phyloP scores from a whole-genome alignment of 2,888 invertebrate genomes.

The Diarsia brunnea region DNA sequence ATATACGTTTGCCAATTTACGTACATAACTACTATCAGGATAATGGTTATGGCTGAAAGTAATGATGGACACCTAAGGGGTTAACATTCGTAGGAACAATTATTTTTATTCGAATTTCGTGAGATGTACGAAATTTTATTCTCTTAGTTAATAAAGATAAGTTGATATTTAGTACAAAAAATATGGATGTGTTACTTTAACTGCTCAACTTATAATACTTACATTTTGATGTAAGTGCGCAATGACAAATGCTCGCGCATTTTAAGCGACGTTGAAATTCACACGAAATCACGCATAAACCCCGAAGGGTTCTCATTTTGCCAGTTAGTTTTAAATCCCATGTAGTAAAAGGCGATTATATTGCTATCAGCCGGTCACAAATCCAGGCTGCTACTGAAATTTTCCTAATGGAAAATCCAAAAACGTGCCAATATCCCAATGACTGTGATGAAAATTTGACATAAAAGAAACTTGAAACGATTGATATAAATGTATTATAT shows the following conservation, averaged over 20 bases:
- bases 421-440: too few species aligned
- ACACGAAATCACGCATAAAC: too few species aligned
- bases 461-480: too few species aligned
- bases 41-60: constrained; percentile 57
- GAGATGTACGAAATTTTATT: not conserved
- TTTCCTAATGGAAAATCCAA: too few species aligned
- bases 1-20: constrained; percentile 63
- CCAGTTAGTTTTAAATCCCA: too few species aligned
- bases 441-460: too few species aligned
- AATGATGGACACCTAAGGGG: constrained; percentile 46
- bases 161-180: not conserved
- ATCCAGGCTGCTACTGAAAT: too few species aligned
- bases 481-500: too few species aligned
- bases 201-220: not conserved
- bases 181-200: not conserved
- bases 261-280: not conserved
- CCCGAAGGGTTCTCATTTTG: too few species aligned
- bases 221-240: not conserved
- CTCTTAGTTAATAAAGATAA: not conserved
- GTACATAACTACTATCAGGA: constrained; percentile 44
- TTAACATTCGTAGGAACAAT: constrained; percentile 20
- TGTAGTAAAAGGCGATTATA: too few species aligned
- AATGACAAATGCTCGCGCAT: not conserved
- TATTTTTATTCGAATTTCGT: constrained; percentile 37
- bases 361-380: too few species aligned